Percentiles rank a stretch among this genome's conserved stretches.
Evolutionary conservation across 2,888 invertebrate species (phyloP).

Genomic region (Sussaba pulchella): DNA sequence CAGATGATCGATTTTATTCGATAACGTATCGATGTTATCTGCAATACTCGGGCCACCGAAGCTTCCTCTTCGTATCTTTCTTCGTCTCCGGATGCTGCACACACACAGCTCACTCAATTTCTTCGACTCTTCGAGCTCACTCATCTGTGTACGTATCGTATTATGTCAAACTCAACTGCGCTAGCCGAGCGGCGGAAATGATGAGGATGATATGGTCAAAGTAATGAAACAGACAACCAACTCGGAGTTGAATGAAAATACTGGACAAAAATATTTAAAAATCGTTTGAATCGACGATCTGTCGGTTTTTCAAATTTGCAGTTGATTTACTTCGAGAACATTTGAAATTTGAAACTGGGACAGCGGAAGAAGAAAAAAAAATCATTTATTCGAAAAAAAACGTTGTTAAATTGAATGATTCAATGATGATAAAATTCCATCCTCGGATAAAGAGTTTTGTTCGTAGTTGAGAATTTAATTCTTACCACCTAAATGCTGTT

Average conservation of each 20-base stretch:
- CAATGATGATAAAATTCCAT: too few relatives aligned
- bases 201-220: conserved; percentile 14
- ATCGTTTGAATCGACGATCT: too few relatives aligned
- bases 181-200: conserved; percentile 13
- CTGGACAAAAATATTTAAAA: not conserved
- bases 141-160: conserved; percentile 37
- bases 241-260: conserved; percentile 3
- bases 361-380: not conserved
- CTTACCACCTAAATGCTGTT: not conserved
- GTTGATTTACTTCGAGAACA: too few relatives aligned
- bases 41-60: conserved; percentile 6
- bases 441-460: too few relatives aligned
- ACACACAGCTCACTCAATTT: conserved; percentile 29
- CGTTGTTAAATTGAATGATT: too few relatives aligned
- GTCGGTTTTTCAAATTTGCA: too few relatives aligned
- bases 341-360: too few relatives aligned
- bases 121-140: conserved; percentile 26
- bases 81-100: conserved; percentile 1
- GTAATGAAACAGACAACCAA: not conserved
- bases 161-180: not conserved
- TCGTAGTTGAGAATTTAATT: too few relatives aligned
- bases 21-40: conserved; percentile 25
- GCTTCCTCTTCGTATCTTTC: not conserved
- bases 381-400: not conserved
- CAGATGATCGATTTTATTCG: conserved; percentile 49